Base-by-base conservation (phyloP, 2,888 invertebrate species). In the Rhagophthalmus giganteus region DNA sequence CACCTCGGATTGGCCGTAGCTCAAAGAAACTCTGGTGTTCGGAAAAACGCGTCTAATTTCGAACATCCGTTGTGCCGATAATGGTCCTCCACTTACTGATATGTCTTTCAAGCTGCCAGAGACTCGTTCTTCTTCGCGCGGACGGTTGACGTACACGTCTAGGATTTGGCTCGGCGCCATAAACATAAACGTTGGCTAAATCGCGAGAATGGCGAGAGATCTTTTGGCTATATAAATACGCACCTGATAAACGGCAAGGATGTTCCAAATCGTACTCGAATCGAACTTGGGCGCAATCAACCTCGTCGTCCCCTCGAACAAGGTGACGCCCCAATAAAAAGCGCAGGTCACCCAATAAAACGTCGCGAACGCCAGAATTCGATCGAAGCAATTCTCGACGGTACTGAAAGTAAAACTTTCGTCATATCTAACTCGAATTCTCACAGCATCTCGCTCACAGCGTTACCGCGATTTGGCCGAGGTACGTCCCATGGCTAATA, bases 1-100 rank as follows among this genome's bases (percentile, higher is more conserved):
- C 2, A 67, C 59, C 60, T 73, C 73, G 0, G 71, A 66, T 59
- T 69, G 70, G 1, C 73, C 73, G 48, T 70, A 73, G 10, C 37
- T 58, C 41, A 68, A 63, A 37, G 39, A 55, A 1, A 71, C 58
- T 44, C 65, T 64, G 1, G 70, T 68, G 5, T 70, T 70, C 1
- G 72, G 72, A 16, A 73, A 47, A 6, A 70, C 15, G 40, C 73
- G 70, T 38, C 70, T 55, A 14, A 73, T 35, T 20, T 57, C 54
- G 4, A 52, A 9, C 11, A 67, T 48, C 35, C 62, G 59, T 15
- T 61, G 59, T 20, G 58, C 51, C 1, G 67, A 53, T 8, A 70
- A 44, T 5, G 61, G 42, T 2, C 63, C 68, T 1, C 73, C 72
- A 5, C n/a, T 81, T 81, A 20, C 7, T 5, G 4, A 20, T 5